Evolutionary conservation across 2,888 invertebrate genomes (phyloP), one percentile per base, ranked within the genome.

Genomic region (Chaitophorus viminalis): DNA sequence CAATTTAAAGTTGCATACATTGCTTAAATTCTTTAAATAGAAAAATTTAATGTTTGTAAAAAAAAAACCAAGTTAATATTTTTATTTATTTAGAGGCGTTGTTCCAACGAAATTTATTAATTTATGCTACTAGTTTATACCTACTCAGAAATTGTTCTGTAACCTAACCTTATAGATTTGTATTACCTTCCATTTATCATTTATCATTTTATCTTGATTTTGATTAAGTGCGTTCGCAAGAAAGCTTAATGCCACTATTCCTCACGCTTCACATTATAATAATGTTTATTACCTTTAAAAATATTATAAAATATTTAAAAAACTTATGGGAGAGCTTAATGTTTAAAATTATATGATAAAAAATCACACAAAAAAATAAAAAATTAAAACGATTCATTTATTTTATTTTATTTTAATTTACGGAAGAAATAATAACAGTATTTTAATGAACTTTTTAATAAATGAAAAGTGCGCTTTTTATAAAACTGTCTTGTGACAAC

Each of bases 391-490:
- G 39, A 25, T 46, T 46, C 29, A 46, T 68, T 68, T 11, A 18
- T 0, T 39, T 9, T 52, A 21, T 60, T 60, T 36, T 46, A n/a
- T 81, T n/a, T 68, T 68, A 79, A 68, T 81, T 29, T 81, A 36
- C 33, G 14, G 31, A 39, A 68, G 39, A 68, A 81, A 46, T 46
- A 81, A 31, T 46, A 68, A 46, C 8, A 81, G n/a, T 8, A 21
- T 68, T 68, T 81, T 46, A 31, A 68, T 31, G 39, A 81, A 68
- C 65, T 60, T 68, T 46, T 81, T 68, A 68, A 81, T 81, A 81
- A 39, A 68, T 46, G 31, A 25, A 21, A 81, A 81, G 31, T 29
- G 68, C 46, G 6, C 29, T 39, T 68, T 81, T 81, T 36, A 36
- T 36, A 68, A 68, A 29, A 31, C 18, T 18, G 39, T 81, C 81